Evolutionary conservation across 1,140 invertebrate genomes (phyloP).

Genomic region (Caerostris extrusa): DNA sequence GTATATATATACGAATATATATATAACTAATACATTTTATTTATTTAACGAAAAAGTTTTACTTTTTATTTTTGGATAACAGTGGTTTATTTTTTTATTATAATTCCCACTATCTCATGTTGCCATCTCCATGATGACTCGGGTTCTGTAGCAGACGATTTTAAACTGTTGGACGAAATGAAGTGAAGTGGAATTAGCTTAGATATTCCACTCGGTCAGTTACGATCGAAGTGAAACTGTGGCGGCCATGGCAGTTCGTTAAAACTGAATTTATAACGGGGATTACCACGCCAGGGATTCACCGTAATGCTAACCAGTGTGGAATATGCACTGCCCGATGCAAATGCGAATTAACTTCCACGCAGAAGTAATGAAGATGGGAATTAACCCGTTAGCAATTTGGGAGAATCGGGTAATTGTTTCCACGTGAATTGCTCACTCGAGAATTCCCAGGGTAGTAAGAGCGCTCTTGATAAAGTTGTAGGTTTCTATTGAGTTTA

Average conservation of each 20-base stretch:
- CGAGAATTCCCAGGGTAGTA: not conserved
- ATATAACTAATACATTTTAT: too few relatives aligned
- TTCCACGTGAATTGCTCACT: constrained; percentile 14
- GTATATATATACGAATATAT: too few relatives aligned
- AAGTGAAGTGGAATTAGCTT: constrained; percentile 47
- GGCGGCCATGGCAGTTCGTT: constrained; percentile 23
- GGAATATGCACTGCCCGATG: not conserved
- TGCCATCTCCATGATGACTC: too few relatives aligned
- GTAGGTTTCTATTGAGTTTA: not conserved
- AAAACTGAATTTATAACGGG: constrained; percentile 48
- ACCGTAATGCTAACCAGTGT: not conserved
- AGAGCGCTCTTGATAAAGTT: not conserved
- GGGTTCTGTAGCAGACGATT: not conserved
- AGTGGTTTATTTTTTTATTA: too few relatives aligned
- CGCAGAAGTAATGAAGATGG: constrained; percentile 35
- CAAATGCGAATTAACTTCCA: constrained; percentile 29
- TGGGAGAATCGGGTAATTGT: constrained; percentile 41
- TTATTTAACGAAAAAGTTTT: too few relatives aligned
- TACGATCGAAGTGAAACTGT: not conserved
- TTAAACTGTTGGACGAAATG: constrained; percentile 16
- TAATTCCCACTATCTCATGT: too few relatives aligned
- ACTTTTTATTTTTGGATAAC: too few relatives aligned
- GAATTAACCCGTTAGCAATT: constrained; percentile 36
- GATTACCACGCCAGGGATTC: constrained; percentile 27
- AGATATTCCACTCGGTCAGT: constrained; percentile 17